These are phyloP conservation scores for Zele albiditarsus DNA, from an alignment of 2,888 invertebrate genomes.

Conservation along the genomic window DNA sequence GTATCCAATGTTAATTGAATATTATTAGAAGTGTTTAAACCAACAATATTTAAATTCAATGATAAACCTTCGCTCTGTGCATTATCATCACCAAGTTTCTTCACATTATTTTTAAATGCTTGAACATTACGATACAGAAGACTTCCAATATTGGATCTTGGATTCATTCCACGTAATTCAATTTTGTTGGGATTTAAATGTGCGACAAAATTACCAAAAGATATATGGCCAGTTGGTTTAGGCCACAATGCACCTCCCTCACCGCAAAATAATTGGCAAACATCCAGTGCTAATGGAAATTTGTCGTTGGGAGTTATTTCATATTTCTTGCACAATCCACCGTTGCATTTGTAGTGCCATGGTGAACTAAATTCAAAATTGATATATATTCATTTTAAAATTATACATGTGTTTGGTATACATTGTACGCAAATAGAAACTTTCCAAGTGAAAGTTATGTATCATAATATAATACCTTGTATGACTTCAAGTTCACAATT, in stretches of 20 bases:
- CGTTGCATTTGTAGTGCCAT: slow-evolving; percentile 67
- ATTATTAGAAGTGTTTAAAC: slow-evolving; percentile 47
- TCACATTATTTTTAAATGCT: slow-evolving; percentile 57
- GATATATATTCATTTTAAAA: background rate
- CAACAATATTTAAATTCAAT: slow-evolving; percentile 55
- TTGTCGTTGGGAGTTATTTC: slow-evolving; percentile 55
- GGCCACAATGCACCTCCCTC: slow-evolving; percentile 79
- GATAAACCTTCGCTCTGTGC: slow-evolving; percentile 50
- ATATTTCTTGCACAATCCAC: slow-evolving; percentile 64
- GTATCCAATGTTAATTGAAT: slow-evolving; percentile 74
- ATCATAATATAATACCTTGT: slow-evolving; percentile 30
- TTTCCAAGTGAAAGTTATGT: slow-evolving; percentile 42
- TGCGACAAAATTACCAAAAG: slow-evolving; percentile 75
- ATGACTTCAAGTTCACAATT: background rate
- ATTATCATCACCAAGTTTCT: slow-evolving; percentile 42
- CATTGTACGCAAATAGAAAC: slow-evolving; percentile 6
- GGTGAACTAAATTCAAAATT: slow-evolving; percentile 57
- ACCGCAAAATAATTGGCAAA: slow-evolving; percentile 80
- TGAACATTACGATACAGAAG: slow-evolving; percentile 57
- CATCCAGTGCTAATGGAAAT: slow-evolving; percentile 71
- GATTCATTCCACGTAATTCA: slow-evolving; percentile 69
- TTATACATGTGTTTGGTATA: background rate
- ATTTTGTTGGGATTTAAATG: slow-evolving; percentile 75
- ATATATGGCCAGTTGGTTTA: slow-evolving; percentile 77
- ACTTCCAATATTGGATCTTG: slow-evolving; percentile 62